Percentiles rank a stretch among this genome's conserved stretches.
Evolutionary conservation across 2,113 vertebrate species (phyloP).

Genomic region (Corythornis cristatus): DNA sequence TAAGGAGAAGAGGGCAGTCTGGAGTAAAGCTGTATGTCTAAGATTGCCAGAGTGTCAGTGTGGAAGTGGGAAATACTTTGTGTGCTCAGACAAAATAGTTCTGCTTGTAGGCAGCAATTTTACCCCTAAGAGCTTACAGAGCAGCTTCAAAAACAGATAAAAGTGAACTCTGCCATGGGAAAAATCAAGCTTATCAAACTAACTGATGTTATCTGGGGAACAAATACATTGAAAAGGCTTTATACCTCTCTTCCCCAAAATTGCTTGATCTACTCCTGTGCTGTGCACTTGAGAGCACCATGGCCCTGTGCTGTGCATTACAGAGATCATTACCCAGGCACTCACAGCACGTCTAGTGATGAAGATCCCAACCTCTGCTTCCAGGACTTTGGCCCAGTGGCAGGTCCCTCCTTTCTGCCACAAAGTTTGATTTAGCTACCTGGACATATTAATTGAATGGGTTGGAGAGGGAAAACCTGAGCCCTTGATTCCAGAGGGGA

Average conservation of each 20-base stretch:
- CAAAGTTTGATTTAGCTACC: background rate
- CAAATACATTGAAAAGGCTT: background rate
- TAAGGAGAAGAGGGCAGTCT: background rate
- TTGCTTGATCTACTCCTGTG: background rate
- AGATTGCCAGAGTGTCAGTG: background rate
- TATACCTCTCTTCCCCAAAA: background rate
- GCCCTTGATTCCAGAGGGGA: background rate
- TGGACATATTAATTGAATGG: background rate
- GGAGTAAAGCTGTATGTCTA: background rate
- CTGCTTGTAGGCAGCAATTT: slow-evolving; percentile 14
- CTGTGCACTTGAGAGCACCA: background rate
- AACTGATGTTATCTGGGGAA: background rate
- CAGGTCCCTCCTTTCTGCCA: background rate
- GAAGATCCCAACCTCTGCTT: background rate
- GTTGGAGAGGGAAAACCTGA: background rate
- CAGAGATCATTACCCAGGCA: background rate
- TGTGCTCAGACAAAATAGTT: background rate
- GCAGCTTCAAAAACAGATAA: slow-evolving; percentile 10
- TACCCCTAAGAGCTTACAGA: background rate
- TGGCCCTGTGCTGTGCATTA: background rate
- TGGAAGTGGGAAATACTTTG: background rate
- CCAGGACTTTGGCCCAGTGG: background rate
- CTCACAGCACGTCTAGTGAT: background rate
- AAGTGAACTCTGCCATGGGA: background rate
- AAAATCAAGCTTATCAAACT: slow-evolving; percentile 14